Evolutionary conservation across 64 coral and sea anemone species (phyloP).

Genomic region (Porites australiensis): DNA sequence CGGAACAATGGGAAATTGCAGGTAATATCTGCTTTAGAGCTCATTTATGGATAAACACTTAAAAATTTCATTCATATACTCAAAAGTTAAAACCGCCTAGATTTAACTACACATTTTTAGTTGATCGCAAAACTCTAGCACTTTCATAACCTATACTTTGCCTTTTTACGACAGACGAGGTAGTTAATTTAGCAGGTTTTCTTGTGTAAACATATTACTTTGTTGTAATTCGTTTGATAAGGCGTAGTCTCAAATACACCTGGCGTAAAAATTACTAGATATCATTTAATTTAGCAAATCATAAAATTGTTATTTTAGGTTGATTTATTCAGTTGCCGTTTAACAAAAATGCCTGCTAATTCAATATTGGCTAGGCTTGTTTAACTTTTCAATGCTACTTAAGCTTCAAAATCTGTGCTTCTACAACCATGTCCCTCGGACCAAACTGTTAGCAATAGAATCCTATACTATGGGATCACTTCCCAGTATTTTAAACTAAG

Average conservation of each 20-base stretch:
- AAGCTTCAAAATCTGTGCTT: not conserved
- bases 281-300: slow-evolving; percentile 11
- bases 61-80: too few relatives aligned
- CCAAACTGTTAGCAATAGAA: not conserved
- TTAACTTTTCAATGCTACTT: not conserved
- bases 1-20: too few relatives aligned
- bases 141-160: not conserved
- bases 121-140: not conserved
- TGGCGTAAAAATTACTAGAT: not conserved
- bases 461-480: not conserved
- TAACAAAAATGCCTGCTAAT: not conserved
- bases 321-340: not conserved
- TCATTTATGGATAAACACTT: too few relatives aligned
- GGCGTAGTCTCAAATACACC: slow-evolving; percentile 2
- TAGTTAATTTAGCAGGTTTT: not conserved
- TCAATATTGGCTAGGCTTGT: not conserved
- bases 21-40: too few relatives aligned
- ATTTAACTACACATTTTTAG: not conserved
- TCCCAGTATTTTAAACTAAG: slow-evolving; percentile 12
- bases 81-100: too few relatives aligned
- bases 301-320: not conserved
- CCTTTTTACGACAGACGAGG: not conserved
- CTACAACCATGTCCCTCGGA: too few relatives aligned
- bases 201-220: slow-evolving; percentile 12
- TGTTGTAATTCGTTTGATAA: slow-evolving; percentile 29